phyloP scores from a whole-genome alignment of 1,140 invertebrate species.

The Drosophila ficusphila region DNA sequence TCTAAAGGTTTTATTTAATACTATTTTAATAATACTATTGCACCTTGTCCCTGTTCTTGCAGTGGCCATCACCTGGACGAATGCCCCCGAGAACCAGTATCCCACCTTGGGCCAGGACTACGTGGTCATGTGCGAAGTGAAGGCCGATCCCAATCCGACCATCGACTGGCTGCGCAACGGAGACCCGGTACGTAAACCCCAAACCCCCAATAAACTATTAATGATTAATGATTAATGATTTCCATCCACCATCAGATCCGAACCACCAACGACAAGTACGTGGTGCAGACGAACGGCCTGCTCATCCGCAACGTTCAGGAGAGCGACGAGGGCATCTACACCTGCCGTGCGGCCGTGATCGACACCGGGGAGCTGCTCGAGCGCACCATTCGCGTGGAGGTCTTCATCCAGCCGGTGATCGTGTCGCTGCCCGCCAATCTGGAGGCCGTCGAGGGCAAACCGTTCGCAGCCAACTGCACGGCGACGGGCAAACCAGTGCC shows the following conservation, averaged over 20 bases:
- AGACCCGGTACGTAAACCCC: slow-evolving; percentile 84
- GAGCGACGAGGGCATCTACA: slow-evolving; percentile 93
- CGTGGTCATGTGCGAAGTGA: slow-evolving; percentile 92
- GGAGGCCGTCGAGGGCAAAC: slow-evolving; percentile 91
- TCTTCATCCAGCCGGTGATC: slow-evolving; percentile 91
- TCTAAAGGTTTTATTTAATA: not conserved
- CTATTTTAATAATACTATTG: not conserved
- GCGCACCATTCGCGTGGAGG: slow-evolving; percentile 91
- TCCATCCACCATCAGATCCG: slow-evolving; percentile 84
- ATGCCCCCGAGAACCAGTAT: slow-evolving; percentile 93
- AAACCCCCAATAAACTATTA: no score
- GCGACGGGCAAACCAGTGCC: slow-evolving; percentile 93
- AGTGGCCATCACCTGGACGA: slow-evolving; percentile 93
- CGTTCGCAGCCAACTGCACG: slow-evolving; percentile 89
- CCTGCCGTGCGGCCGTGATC: slow-evolving; percentile 92
- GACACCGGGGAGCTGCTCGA: slow-evolving; percentile 91
- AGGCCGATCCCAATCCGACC: slow-evolving; percentile 91
- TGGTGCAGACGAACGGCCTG: slow-evolving; percentile 90
- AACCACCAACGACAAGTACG: slow-evolving; percentile 88
- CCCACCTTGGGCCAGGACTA: slow-evolving; percentile 91
- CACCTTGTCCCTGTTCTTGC: slow-evolving; percentile 5
- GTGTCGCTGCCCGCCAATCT: slow-evolving; percentile 85
- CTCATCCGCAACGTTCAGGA: slow-evolving; percentile 91
- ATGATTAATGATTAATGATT: no score
- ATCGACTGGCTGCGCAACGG: slow-evolving; percentile 94